These are phyloP conservation scores for Ichneumoninae sp. DNA, from an alignment of 2,888 invertebrate genomes.

Conservation along the genomic window DNA sequence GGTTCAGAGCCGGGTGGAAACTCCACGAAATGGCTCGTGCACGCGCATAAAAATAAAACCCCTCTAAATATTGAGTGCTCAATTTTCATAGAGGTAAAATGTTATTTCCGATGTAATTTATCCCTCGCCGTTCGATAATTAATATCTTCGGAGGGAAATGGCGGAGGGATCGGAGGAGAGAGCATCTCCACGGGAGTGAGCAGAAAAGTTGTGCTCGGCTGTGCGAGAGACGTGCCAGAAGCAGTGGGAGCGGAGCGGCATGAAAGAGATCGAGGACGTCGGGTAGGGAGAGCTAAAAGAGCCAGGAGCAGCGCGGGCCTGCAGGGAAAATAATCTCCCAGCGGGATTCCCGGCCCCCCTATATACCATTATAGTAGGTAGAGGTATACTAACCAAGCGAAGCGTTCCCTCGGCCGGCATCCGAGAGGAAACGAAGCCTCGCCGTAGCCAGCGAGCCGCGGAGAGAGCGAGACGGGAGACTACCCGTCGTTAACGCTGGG, in stretches of 20 bases:
- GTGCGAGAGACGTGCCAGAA: constrained; percentile 64
- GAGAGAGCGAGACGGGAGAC: constrained; percentile 1
- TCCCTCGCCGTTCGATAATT: background rate
- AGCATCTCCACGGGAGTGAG: background rate
- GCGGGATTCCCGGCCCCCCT: constrained; percentile 77
- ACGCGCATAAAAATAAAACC: background rate
- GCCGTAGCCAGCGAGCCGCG: constrained; percentile 52
- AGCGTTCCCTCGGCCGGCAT: constrained; percentile 49
- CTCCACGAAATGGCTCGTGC: no score
- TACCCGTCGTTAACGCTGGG: constrained; percentile 72
- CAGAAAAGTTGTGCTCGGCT: constrained; percentile 60
- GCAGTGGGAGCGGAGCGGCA: constrained; percentile 36
- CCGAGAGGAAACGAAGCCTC: constrained; percentile 62
- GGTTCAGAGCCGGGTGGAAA: no score
- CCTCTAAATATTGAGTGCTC: background rate
- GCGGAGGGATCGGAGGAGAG: background rate
- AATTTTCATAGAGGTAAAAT: background rate
- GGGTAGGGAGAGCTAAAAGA: constrained; percentile 39
- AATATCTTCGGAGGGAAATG: background rate
- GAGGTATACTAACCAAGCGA: constrained; percentile 40
- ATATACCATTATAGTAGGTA: constrained; percentile 48
- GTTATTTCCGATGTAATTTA: background rate
- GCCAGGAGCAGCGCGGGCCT: constrained; percentile 49
- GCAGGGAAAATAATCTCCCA: constrained; percentile 79
- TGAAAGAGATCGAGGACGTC: constrained; percentile 52